Percentiles rank a stretch among this genome's conserved stretches.
phyloP scores from a whole-genome alignment of 2,797 vertebrate species.

The Coreius guichenoti region DNA sequence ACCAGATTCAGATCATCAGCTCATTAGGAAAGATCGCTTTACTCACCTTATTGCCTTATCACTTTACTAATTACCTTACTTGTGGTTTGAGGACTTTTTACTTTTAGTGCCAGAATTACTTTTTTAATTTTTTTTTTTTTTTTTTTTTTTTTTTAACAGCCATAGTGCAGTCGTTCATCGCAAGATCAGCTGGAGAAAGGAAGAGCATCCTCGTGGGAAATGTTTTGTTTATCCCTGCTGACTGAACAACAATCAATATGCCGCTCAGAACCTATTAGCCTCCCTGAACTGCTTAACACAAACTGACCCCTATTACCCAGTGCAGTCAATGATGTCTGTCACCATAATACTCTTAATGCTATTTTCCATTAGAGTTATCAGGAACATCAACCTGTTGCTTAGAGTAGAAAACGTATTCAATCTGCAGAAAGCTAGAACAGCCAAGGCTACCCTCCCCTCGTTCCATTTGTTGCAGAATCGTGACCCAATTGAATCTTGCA shows the following conservation, averaged over 20 bases:
- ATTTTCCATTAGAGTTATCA: slow-evolving; percentile 74
- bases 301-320: slow-evolving; percentile 73
- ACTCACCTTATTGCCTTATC: not conserved
- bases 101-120: not conserved
- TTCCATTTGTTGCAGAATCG: not conserved
- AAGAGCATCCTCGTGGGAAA: slow-evolving; percentile 68
- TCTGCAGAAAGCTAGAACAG: slow-evolving; percentile 7
- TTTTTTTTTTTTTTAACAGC: not conserved
- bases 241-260: slow-evolving; percentile 77
- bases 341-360: slow-evolving; percentile 78
- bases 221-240: slow-evolving; percentile 74
- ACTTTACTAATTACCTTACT: too few relatives aligned
- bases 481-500: not conserved
- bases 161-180: slow-evolving; percentile 3
- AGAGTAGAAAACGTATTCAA: slow-evolving; percentile 18
- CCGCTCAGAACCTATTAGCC: slow-evolving; percentile 77
- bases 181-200: slow-evolving; percentile 26
- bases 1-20: too few relatives aligned
- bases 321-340: slow-evolving; percentile 78
- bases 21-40: too few relatives aligned
- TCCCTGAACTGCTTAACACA: slow-evolving; percentile 79
- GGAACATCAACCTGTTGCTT: slow-evolving; percentile 68
- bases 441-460: not conserved
- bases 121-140: too few relatives aligned
- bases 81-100: not conserved